Evolutionary conservation across 2,797 vertebrate species (phyloP).

Genomic region (Trachurus trachurus): DNA sequence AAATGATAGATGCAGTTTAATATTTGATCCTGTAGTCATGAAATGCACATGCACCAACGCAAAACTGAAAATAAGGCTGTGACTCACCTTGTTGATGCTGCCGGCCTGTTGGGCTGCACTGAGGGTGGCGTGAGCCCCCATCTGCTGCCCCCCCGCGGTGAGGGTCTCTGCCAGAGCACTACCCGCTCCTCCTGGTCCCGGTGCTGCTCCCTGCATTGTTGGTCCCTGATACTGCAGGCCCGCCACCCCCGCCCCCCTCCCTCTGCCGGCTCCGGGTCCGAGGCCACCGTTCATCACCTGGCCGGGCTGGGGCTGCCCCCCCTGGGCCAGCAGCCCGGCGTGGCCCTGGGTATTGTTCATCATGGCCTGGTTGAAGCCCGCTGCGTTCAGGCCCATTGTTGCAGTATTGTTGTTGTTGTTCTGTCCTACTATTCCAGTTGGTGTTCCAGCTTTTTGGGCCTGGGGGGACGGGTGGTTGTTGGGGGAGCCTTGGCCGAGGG

Average conservation of each 20-base stretch:
- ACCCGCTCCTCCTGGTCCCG: constrained; percentile 83
- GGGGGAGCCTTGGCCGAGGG: constrained; percentile 90
- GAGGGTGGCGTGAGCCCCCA: constrained; percentile 88
- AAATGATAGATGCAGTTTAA: constrained; percentile 11
- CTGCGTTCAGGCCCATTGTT: constrained; percentile 91
- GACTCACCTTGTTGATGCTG: constrained; percentile 94
- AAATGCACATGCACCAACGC: neutral
- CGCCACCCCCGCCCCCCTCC: constrained; percentile 88
- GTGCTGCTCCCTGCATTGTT: constrained; percentile 85
- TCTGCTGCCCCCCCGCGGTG: constrained; percentile 92
- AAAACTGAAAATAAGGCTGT: neutral
- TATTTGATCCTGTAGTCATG: neutral
- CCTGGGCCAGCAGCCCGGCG: constrained; percentile 88
- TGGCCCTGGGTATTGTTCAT: constrained; percentile 94
- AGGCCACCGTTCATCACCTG: constrained; percentile 98
- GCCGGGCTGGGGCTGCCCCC: constrained; percentile 87
- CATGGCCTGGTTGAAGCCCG: constrained; percentile 93
- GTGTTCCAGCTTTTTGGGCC: constrained; percentile 92
- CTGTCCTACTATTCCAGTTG: constrained; percentile 86
- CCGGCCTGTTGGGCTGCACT: constrained; percentile 91
- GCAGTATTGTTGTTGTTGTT: constrained; percentile 84
- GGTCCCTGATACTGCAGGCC: constrained; percentile 91
- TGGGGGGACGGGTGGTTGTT: constrained; percentile 90
- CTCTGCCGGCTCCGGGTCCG: constrained; percentile 90
- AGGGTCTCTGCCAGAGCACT: constrained; percentile 96